Evolutionary conservation across 2,888 invertebrate genomes (phyloP).

Genomic region (Leistus spinibarbis): DNA sequence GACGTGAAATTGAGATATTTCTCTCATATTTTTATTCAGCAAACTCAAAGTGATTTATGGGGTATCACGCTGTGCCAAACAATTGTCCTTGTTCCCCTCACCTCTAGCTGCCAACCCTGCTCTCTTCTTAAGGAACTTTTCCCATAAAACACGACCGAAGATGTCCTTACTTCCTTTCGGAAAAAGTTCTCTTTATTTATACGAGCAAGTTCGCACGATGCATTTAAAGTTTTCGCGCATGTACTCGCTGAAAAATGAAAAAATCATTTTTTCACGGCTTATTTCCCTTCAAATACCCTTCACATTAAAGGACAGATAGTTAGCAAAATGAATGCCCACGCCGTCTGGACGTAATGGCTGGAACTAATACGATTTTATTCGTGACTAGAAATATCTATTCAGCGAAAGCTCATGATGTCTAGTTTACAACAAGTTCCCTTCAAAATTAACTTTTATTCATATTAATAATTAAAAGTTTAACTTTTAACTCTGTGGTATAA

Average conservation of each 20-base stretch:
- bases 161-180: background rate
- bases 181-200: background rate
- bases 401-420: background rate
- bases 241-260: background rate
- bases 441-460: no score
- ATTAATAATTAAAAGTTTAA: background rate
- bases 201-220: background rate
- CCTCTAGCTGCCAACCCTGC: background rate
- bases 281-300: background rate
- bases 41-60: background rate
- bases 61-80: background rate
- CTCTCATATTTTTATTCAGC: background rate
- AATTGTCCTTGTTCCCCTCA: background rate
- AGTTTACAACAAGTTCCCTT: no score
- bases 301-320: background rate
- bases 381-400: background rate
- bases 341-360: background rate
- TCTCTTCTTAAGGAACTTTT: no score
- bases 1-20: no score
- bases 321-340: background rate
- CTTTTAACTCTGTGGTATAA: no score
- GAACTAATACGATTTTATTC: background rate
- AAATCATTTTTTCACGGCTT: background rate
- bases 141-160: background rate
- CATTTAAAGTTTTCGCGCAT: background rate